Evolutionary conservation across 1,140 invertebrate species (phyloP).

Genomic region (Pseudomyrmex pallidus): DNA sequence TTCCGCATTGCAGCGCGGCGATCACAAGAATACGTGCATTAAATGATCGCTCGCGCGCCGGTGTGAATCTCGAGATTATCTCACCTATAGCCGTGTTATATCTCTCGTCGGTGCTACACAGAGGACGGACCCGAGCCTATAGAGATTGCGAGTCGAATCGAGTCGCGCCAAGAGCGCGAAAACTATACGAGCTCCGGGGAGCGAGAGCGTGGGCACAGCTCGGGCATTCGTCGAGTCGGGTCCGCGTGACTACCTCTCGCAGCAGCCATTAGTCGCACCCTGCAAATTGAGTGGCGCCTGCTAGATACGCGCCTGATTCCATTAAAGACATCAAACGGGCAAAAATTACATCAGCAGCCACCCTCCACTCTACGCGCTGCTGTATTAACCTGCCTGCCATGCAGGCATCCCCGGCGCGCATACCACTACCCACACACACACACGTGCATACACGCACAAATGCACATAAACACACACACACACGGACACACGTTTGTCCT

Average conservation of each 20-base stretch:
- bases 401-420: conserved; percentile 74
- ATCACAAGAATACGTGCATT: too few relatives aligned
- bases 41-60: too few relatives aligned
- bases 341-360: conserved; percentile 85
- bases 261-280: conserved; percentile 84
- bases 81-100: background rate
- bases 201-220: conserved; percentile 46
- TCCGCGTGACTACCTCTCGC: conserved; percentile 75
- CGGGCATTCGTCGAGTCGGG: conserved; percentile 68
- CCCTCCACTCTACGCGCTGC: conserved; percentile 78
- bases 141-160: background rate
- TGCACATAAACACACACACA: conserved; percentile 33
- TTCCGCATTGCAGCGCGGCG: too few relatives aligned
- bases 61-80: too few relatives aligned
- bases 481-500: conserved; percentile 12
- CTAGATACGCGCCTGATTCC: conserved; percentile 84
- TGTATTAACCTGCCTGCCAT: conserved; percentile 81
- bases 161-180: conserved; percentile 6
- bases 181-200: conserved; percentile 53
- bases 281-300: conserved; percentile 84
- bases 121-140: background rate
- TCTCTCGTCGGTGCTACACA: background rate
- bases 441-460: conserved; percentile 32
- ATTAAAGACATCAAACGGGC: conserved; percentile 85
- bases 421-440: conserved; percentile 44